Evolutionary conservation across 1,140 invertebrate genomes (phyloP).

Genomic region (Adoxophyes honmai): DNA sequence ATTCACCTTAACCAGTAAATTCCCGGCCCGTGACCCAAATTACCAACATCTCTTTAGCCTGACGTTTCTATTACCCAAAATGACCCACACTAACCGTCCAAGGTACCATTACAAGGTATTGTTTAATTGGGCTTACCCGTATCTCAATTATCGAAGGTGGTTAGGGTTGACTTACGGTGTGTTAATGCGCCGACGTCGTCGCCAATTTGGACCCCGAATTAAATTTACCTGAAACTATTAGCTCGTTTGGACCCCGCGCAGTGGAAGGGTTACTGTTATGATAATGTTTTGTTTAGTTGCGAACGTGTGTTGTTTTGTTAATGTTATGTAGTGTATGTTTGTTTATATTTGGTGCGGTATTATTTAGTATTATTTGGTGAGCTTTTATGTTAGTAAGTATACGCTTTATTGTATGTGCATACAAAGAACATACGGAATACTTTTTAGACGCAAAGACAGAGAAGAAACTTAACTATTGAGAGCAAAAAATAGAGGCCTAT

Average conservation of each 20-base stretch:
- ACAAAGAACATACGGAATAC: too few relatives aligned
- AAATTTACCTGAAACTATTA: conserved; percentile 61
- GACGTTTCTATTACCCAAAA: background rate
- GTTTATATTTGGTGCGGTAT: too few relatives aligned
- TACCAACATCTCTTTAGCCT: too few relatives aligned
- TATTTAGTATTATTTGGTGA: too few relatives aligned
- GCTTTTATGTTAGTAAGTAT: too few relatives aligned
- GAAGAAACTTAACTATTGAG: too few relatives aligned
- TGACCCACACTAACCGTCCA: background rate
- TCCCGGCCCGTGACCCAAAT: too few relatives aligned
- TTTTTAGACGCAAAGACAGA: too few relatives aligned
- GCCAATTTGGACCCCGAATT: conserved; percentile 59
- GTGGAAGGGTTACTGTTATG: background rate
- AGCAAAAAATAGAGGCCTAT: too few relatives aligned
- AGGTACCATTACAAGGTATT: conserved; percentile 17
- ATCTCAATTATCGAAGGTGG: conserved; percentile 26
- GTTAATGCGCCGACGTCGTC: conserved; percentile 58
- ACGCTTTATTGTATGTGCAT: too few relatives aligned
- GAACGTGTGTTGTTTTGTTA: background rate
- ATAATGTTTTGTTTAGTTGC: background rate
- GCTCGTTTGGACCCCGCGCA: conserved; percentile 31
- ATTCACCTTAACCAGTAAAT: too few relatives aligned
- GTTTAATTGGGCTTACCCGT: conserved; percentile 31
- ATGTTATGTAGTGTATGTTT: too few relatives aligned
- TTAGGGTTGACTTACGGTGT: conserved; percentile 66